Evolutionary conservation across 2,888 invertebrate species (phyloP).

Genomic region (Lampropteryx suffumata): DNA sequence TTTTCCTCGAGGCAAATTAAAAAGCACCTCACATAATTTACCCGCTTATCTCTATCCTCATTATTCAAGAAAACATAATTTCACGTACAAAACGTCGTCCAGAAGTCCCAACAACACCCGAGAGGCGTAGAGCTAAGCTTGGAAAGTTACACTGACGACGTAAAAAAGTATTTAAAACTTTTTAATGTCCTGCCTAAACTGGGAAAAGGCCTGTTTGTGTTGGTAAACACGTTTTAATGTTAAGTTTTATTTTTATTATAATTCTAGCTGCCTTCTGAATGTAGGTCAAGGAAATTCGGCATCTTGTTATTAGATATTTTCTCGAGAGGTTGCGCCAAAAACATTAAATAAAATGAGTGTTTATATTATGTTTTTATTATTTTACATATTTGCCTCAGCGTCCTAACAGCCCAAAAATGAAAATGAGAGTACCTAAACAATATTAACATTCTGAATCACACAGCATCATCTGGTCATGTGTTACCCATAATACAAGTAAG

Average conservation of each 20-base stretch:
- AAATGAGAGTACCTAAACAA: background rate
- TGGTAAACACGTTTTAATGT: constrained; percentile 42
- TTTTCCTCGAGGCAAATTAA: constrained; percentile 7
- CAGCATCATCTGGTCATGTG: too few relatives aligned
- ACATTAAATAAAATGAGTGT: constrained; percentile 3
- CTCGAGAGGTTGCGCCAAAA: constrained; percentile 9
- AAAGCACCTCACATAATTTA: constrained; percentile 26
- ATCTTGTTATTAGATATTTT: constrained; percentile 32
- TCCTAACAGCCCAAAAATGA: background rate
- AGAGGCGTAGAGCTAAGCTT: constrained; percentile 50
- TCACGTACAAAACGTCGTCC: constrained; percentile 41
- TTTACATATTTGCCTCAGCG: background rate
- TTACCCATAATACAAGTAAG: too few relatives aligned
- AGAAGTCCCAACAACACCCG: constrained; percentile 45
- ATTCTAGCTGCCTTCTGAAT: constrained; percentile 28
- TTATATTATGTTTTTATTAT: constrained; percentile 1
- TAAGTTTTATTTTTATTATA: constrained; percentile 40
- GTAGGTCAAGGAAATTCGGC: constrained; percentile 29
- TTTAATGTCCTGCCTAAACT: constrained; percentile 52
- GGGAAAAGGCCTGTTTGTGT: constrained; percentile 47
- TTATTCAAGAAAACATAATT: constrained; percentile 37
- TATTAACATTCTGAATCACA: too few relatives aligned
- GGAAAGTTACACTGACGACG: constrained; percentile 57
- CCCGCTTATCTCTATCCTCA: constrained; percentile 31
- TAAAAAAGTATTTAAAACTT: constrained; percentile 57